Conservation (phyloP, 2,888 invertebrate species). For the Aspidapion aeneum region DNA sequence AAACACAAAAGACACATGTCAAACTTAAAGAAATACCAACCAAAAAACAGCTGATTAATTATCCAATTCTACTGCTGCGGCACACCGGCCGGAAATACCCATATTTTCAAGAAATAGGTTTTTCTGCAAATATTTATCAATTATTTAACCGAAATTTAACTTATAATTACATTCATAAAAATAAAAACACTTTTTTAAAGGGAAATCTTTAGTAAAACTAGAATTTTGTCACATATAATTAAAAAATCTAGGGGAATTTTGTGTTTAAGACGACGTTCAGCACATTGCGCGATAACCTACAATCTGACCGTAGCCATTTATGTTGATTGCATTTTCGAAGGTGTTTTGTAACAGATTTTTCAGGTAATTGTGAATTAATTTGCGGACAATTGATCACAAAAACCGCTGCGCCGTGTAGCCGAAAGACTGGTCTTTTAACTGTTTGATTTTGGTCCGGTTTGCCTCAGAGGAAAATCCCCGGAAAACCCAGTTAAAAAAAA, state of each 20-base stretch:
- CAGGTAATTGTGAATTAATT: conserved; percentile 39
- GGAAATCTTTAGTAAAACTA: neutral
- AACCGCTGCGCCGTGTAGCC: neutral
- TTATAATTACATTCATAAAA: no score
- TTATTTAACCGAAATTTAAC: no score
- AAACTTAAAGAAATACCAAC: no score
- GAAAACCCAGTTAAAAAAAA: neutral
- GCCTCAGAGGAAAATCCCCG: neutral
- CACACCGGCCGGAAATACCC: no score
- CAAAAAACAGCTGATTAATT: no score
- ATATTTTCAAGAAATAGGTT: no score
- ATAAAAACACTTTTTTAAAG: no score
- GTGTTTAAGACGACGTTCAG: conserved; percentile 15
- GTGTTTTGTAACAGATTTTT: conserved; percentile 43
- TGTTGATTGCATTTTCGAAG: conserved; percentile 49
- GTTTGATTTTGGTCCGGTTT: neutral
- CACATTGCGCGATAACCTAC: conserved; percentile 48
- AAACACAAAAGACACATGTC: no score
- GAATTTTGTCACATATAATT: neutral
- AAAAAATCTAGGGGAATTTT: neutral
- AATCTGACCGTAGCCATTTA: conserved; percentile 50
- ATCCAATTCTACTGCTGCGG: no score
- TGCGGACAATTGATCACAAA: conserved; percentile 6
- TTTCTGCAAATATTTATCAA: no score
- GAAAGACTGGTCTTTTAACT: neutral